Conservation (phyloP, 2,113 vertebrate genomes). For the Lethenteron camtschaticum region DNA sequence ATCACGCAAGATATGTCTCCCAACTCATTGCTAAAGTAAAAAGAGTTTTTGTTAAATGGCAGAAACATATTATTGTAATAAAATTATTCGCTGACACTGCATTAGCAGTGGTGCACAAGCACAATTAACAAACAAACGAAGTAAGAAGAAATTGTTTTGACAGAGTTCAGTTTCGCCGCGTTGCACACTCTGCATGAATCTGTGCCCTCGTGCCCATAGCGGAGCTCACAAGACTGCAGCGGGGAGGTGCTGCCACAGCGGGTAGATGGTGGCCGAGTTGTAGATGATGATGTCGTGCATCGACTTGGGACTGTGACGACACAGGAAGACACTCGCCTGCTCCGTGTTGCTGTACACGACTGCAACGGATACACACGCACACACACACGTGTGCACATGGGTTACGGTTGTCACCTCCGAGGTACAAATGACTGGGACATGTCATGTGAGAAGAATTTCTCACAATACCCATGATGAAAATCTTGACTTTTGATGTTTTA, state of each 20-base stretch:
- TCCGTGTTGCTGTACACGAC: slow-evolving; percentile 28
- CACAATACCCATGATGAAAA: too few species aligned
- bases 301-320: slow-evolving; percentile 25
- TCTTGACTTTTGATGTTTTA: too few species aligned
- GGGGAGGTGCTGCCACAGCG: slow-evolving; percentile 27
- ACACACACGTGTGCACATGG: too few species aligned
- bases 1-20: too few species aligned
- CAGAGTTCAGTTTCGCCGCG: too few species aligned
- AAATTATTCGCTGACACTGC: neutral
- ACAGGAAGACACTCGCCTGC: slow-evolving; percentile 26
- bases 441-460: too few species aligned
- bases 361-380: slow-evolving; percentile 8
- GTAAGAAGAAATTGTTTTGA: too few species aligned
- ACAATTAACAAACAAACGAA: too few species aligned
- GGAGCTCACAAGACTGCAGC: slow-evolving; percentile 27
- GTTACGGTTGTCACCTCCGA: too few species aligned
- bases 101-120: neutral
- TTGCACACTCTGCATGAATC: neutral
- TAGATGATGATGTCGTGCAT: slow-evolving; percentile 26
- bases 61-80: neutral
- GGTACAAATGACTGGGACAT: too few species aligned
- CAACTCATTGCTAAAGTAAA: too few species aligned
- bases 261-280: slow-evolving; percentile 29
- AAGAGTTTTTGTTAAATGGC: too few species aligned
- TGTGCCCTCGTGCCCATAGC: neutral